Conservation (phyloP, 2,797 vertebrate species). For the Hypotaenidia philippensis region DNA sequence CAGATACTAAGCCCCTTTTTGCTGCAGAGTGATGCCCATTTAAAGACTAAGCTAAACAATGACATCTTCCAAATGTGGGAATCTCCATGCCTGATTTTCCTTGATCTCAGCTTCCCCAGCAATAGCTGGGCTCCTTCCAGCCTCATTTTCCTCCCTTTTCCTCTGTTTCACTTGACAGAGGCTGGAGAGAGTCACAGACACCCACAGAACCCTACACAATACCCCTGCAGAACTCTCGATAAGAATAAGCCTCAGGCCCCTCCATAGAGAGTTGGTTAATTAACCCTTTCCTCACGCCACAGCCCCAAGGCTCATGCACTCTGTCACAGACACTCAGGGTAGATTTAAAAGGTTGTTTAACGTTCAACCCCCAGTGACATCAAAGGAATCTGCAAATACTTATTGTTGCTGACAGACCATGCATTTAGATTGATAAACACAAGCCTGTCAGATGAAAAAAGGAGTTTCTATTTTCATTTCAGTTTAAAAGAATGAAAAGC, state of each 20-base stretch:
- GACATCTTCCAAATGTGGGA: background rate
- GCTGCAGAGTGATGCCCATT: background rate
- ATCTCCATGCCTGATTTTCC: background rate
- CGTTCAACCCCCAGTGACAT: constrained; percentile 38
- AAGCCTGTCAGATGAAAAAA: background rate
- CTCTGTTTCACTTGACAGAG: constrained; percentile 32
- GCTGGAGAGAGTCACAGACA: constrained; percentile 62
- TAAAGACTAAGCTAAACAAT: background rate
- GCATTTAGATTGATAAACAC: constrained; percentile 41
- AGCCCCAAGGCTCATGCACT: constrained; percentile 29
- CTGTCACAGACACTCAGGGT: constrained; percentile 46
- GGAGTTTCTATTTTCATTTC: background rate
- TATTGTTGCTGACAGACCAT: constrained; percentile 45
- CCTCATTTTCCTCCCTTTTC: background rate
- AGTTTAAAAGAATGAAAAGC: constrained; percentile 37
- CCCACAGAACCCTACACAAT: background rate
- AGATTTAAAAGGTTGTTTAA: constrained; percentile 23
- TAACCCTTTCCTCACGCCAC: constrained; percentile 20
- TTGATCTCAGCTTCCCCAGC: background rate
- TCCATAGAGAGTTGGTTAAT: background rate
- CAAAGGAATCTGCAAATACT: constrained; percentile 51
- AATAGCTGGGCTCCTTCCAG: background rate
- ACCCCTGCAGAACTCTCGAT: background rate
- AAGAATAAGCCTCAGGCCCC: background rate
- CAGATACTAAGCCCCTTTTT: background rate